Percentiles rank a stretch among this genome's conserved stretches.
These are phyloP conservation scores for Chymomyza fuscimana DNA, from an alignment of 2,888 invertebrate species.

Conservation along the genomic window DNA sequence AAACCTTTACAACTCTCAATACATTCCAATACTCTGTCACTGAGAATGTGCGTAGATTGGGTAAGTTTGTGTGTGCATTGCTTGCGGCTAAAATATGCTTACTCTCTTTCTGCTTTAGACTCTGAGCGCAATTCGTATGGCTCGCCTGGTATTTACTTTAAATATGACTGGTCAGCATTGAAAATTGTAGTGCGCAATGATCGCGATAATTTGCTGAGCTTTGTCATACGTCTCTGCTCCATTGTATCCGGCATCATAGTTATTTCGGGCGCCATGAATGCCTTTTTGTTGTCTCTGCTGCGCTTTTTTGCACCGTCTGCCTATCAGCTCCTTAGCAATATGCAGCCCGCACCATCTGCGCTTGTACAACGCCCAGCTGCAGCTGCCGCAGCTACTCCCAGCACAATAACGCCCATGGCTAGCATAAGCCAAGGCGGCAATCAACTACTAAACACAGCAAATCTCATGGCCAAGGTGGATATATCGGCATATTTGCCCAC, in stretches of 20 bases:
- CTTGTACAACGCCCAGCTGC: neutral
- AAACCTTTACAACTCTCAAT: slow-evolving; percentile 85
- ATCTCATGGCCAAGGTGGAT: slow-evolving; percentile 68
- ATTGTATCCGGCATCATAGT: slow-evolving; percentile 96
- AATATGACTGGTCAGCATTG: slow-evolving; percentile 95
- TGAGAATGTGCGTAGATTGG: slow-evolving; percentile 90
- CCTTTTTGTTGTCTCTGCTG: slow-evolving; percentile 56
- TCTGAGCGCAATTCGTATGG: slow-evolving; percentile 91
- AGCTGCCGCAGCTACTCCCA: slow-evolving; percentile 1
- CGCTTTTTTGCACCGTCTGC: slow-evolving; percentile 60
- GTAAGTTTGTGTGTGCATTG: slow-evolving; percentile 48
- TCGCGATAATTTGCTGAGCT: slow-evolving; percentile 88
- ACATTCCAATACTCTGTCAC: slow-evolving; percentile 97
- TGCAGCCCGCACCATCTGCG: neutral
- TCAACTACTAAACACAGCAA: slow-evolving; percentile 70
- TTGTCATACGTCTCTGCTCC: slow-evolving; percentile 92
- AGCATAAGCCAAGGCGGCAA: slow-evolving; percentile 41
- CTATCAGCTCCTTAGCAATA: slow-evolving; percentile 43
- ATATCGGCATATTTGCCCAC: slow-evolving; percentile 62
- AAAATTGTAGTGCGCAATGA: slow-evolving; percentile 91
- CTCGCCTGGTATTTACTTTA: slow-evolving; percentile 95
- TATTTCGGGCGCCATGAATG: slow-evolving; percentile 82
- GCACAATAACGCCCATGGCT: slow-evolving; percentile 4
- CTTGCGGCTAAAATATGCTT: neutral
- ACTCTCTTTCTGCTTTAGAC: slow-evolving; percentile 66